Percentiles rank a stretch among this genome's conserved stretches.
Conservation (phyloP, 2,888 invertebrate species). For the Agonopterix arenella region DNA sequence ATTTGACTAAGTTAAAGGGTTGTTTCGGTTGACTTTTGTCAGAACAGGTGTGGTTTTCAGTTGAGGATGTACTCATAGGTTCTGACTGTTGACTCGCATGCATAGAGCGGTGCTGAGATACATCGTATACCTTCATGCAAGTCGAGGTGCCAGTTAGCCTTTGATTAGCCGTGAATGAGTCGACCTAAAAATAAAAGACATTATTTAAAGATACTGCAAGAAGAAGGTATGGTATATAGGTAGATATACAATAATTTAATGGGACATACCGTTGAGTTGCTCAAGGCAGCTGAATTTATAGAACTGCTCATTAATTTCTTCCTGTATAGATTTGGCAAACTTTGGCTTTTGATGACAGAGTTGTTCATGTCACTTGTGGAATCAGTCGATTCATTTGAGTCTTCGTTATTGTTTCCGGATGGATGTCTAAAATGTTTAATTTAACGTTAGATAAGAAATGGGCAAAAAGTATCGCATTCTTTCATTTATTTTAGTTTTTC, state of each 20-base stretch:
- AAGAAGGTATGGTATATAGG: conserved; percentile 8
- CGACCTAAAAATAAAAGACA: conserved; percentile 51
- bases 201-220: conserved; percentile 1
- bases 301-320: conserved; percentile 71
- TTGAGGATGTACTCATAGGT: conserved; percentile 72
- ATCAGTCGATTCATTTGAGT: conserved; percentile 70
- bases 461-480: not conserved
- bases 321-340: conserved; percentile 85
- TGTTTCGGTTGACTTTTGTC: conserved; percentile 79
- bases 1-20: conserved; percentile 88
- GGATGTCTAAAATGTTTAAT: conserved; percentile 77
- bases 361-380: conserved; percentile 76
- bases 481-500: conserved; percentile 2
- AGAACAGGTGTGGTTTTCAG: conserved; percentile 65
- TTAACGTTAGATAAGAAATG: not conserved
- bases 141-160: conserved; percentile 58
- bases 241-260: conserved; percentile 7
- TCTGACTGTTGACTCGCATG: conserved; percentile 65
- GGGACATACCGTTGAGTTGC: conserved; percentile 83
- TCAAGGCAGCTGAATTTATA: conserved; percentile 74
- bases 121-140: conserved; percentile 71
- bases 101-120: conserved; percentile 59
- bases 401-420: conserved; percentile 85
- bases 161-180: conserved; percentile 68
- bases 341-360: conserved; percentile 84